These are phyloP conservation scores for Adelosebastes latens DNA, from an alignment of 2,797 vertebrate species.

Conservation along the genomic window DNA sequence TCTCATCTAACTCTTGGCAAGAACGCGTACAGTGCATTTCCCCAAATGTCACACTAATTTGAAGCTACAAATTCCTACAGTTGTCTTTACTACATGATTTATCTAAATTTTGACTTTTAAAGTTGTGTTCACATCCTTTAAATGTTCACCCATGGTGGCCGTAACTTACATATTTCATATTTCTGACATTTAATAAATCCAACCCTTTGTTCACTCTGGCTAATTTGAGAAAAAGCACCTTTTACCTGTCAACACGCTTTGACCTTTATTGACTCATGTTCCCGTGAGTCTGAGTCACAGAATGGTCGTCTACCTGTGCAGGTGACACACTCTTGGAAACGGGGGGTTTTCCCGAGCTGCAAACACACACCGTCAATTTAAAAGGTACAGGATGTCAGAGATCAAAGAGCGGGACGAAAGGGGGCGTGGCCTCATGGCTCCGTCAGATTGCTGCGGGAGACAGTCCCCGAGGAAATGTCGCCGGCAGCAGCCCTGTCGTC, in stretches of 20 bases:
- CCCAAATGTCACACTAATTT: background rate
- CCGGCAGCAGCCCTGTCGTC: slow-evolving; percentile 38
- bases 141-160: background rate
- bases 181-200: background rate
- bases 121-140: background rate
- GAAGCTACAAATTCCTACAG: no score
- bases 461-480: slow-evolving; percentile 55
- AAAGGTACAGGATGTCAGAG: slow-evolving; percentile 40
- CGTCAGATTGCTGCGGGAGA: slow-evolving; percentile 53
- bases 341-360: slow-evolving; percentile 25
- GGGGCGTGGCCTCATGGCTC: slow-evolving; percentile 59
- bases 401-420: slow-evolving; percentile 65
- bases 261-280: background rate
- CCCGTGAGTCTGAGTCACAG: slow-evolving; percentile 32
- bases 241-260: background rate
- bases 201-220: background rate
- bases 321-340: slow-evolving; percentile 42
- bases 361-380: slow-evolving; percentile 55
- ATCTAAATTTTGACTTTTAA: background rate
- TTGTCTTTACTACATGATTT: background rate
- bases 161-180: background rate
- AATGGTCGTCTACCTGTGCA: slow-evolving; percentile 26
- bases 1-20: no score
- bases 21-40: background rate
- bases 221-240: background rate